phyloP scores from a whole-genome alignment of 2,888 invertebrate genomes.

The Carpatolechia fugitivella region DNA sequence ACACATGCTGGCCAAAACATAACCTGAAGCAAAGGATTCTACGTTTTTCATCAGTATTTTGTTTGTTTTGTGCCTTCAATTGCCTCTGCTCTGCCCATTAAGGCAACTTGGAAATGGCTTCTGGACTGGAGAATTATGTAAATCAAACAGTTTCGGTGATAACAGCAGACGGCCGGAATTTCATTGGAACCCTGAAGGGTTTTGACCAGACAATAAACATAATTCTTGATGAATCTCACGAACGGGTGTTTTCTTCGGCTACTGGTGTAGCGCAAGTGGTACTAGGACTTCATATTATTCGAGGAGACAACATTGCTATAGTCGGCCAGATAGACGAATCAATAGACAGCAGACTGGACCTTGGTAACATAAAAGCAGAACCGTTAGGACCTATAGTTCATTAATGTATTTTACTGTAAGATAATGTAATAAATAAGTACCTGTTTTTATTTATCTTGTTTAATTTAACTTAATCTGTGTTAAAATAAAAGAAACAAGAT shows the following conservation, averaged over 20 bases:
- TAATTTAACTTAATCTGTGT: not conserved
- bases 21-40: too few relatives aligned
- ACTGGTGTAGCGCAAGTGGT: constrained; percentile 93
- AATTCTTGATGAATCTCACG: constrained; percentile 98
- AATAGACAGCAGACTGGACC: constrained; percentile 88
- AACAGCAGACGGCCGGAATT: constrained; percentile 97
- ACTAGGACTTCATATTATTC: constrained; percentile 96
- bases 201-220: constrained; percentile 99
- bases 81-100: too few relatives aligned
- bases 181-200: constrained; percentile 97
- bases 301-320: constrained; percentile 98
- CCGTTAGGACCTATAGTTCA: constrained; percentile 90
- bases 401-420: constrained; percentile 50
- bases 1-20: too few relatives aligned
- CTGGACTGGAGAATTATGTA: constrained; percentile 91
- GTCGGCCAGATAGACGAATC: constrained; percentile 92
- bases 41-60: too few relatives aligned
- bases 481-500: not conserved
- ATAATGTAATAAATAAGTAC: constrained; percentile 43
- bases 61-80: too few relatives aligned
- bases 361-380: constrained; percentile 89
- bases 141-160: constrained; percentile 97
- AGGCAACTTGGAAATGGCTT: too few relatives aligned
- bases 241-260: constrained; percentile 96
- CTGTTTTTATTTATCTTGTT: constrained; percentile 21